Percentiles rank a stretch among this genome's conserved stretches.
Evolutionary conservation across 2,797 vertebrate species (phyloP).

Genomic region (Spinus pinus): DNA sequence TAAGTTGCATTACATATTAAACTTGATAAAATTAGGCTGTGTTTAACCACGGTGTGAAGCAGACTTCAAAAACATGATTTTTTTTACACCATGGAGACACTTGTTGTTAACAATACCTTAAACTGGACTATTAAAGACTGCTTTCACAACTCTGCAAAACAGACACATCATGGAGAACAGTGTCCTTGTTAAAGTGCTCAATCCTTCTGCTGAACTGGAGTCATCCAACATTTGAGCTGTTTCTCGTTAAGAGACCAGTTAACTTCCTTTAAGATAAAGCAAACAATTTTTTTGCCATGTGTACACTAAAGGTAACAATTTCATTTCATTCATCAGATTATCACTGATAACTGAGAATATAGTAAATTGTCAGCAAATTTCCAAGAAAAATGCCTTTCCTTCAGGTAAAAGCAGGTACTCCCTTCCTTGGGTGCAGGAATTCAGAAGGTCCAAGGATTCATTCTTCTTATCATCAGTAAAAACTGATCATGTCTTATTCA

Average conservation of each 20-base stretch:
- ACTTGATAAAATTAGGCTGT: neutral
- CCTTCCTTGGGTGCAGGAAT: neutral
- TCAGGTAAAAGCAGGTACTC: neutral
- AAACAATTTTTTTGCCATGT: neutral
- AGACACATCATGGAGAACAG: neutral
- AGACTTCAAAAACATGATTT: neutral
- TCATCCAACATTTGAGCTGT: neutral
- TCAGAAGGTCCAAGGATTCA: neutral
- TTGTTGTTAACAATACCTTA: neutral
- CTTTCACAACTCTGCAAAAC: neutral
- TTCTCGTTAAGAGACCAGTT: neutral
- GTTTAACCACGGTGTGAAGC: neutral
- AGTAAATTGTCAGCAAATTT: neutral
- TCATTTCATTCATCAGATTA: neutral
- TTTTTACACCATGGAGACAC: neutral
- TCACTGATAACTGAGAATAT: neutral
- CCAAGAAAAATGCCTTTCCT: neutral
- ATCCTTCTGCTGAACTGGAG: neutral
- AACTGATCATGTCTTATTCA: neutral
- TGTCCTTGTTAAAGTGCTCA: neutral
- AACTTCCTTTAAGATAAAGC: neutral
- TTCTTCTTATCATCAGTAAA: neutral
- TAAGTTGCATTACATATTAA: neutral
- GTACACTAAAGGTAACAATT: neutral
- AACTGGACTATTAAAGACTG: neutral